Evolutionary conservation across 2,113 vertebrate species (phyloP), one percentile per base, ranked within the genome.

Genomic region (Pelobates fuscus): DNA sequence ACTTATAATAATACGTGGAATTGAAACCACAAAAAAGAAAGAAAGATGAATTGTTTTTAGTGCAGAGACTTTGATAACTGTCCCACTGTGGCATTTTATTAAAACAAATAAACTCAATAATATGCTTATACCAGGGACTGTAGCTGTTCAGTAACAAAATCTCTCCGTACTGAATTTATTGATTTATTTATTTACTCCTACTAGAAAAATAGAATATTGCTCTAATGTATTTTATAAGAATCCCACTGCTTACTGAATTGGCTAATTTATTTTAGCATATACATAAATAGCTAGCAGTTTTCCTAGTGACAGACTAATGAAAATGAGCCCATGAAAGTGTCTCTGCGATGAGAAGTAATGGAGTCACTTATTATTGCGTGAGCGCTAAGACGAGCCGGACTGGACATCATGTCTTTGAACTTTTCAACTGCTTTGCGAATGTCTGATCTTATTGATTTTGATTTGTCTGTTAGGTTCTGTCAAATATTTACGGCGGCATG

Each of bases 231-330:
- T 91, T 91, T 91, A 89, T 91, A 94, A 93, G 92, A 92, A 94
- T 94, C 90, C 86, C 88, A 78, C 88, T 92, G 89, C 92, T 94
- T 89, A 91, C 94, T 92, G 94, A 94, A 94, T 94, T 90, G 93
- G 91, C 92, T 95, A 94, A 91, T 95, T 94, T 92, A 90, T 91
- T 92, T 88, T 88, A 91, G 88, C 82, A 68, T 88, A 91, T 93
- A 95, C 94, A 94, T 95, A 98, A 97, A 96, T 94, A 94, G 94
- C 92, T 92, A 87, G 91, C 91, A 86, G 91, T 93, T 91, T 92
- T 91, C 89, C 87, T 80, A 89, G 91, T 86, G 90, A 93, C 92
- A 92, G 88, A 79, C 88, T 96, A 94, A 92, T 92, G 92, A 92
- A 91, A 92, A 89, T 85, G 88, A 89, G 88, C 85, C 88, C 84